Conservation (phyloP, 2,113 vertebrate genomes). For the Conger conger region DNA sequence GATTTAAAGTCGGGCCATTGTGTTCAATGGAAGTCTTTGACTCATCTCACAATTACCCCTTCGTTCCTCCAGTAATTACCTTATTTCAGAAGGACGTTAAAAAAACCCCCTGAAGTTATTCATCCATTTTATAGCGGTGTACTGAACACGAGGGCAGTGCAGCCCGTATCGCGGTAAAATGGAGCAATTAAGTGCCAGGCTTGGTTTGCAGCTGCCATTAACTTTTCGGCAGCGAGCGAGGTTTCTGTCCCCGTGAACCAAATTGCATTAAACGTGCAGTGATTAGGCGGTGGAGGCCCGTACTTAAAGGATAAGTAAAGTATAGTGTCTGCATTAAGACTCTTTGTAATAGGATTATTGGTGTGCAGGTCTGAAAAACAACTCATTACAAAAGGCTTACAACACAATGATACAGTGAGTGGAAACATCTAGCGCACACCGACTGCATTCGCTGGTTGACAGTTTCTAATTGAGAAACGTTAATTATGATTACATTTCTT, state of each 20-base stretch:
- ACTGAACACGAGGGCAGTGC: slow-evolving; percentile 10
- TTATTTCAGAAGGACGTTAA: slow-evolving; percentile 13
- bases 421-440: slow-evolving; percentile 14
- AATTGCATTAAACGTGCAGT: slow-evolving; percentile 24
- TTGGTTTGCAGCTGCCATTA: slow-evolving; percentile 26
- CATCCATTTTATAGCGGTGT: background rate
- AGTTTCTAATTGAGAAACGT: slow-evolving; percentile 15
- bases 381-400: background rate
- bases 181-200: slow-evolving; percentile 14
- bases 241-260: background rate
- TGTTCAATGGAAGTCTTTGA: slow-evolving; percentile 8
- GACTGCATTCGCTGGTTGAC: background rate
- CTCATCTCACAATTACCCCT: slow-evolving; percentile 12
- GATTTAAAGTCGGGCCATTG: background rate
- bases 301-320: slow-evolving; percentile 31
- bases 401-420: background rate
- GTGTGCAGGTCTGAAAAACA: slow-evolving; percentile 18
- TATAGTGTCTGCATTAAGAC: slow-evolving; percentile 24
- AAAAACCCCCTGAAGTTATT: background rate
- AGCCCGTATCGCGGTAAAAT: background rate
- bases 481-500: background rate
- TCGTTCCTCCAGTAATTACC: slow-evolving; percentile 22
- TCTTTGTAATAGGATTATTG: slow-evolving; percentile 31
- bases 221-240: background rate
- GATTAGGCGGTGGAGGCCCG: slow-evolving; percentile 9